These are phyloP conservation scores for Montipora capitata DNA, from an alignment of 92 coral and sea anemone genomes.

Conservation along the genomic window DNA sequence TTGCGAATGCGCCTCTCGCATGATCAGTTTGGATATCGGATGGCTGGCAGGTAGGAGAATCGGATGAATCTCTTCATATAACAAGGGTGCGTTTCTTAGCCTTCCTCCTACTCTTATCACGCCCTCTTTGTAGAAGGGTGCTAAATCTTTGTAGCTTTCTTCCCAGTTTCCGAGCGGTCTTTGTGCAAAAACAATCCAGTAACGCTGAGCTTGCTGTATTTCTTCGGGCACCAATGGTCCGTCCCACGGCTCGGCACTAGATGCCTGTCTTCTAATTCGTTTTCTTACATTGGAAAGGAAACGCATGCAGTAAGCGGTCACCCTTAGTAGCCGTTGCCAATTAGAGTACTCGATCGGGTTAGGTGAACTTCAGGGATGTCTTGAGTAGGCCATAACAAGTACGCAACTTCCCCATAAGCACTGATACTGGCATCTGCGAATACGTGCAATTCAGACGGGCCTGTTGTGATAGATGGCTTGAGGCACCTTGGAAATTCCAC, in stretches of 20 bases:
- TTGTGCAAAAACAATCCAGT: constrained; percentile 57
- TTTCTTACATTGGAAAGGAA: constrained; percentile 37
- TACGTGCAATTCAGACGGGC: no score
- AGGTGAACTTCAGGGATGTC: no score
- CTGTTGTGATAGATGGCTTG: no score
- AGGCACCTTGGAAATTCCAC: no score
- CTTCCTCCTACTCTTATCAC: constrained; percentile 73
- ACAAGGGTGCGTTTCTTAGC: constrained; percentile 39
- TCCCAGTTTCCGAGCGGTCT: constrained; percentile 36
- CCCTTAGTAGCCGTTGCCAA: constrained; percentile 47
- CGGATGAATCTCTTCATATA: constrained; percentile 66
- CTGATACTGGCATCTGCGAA: no score
- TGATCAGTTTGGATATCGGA: constrained; percentile 62
- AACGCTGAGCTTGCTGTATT: constrained; percentile 43
- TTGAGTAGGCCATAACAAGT: no score
- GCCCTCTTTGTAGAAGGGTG: constrained; percentile 60
- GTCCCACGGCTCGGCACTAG: neutral
- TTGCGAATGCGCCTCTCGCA: constrained; percentile 29
- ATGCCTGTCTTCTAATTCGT: neutral
- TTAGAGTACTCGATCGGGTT: constrained; percentile 5
- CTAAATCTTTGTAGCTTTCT: constrained; percentile 24
- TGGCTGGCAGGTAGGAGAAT: constrained; percentile 58
- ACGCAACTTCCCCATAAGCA: no score
- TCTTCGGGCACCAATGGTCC: constrained; percentile 47
- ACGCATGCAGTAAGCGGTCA: constrained; percentile 60